A percentile compares a stretch with the other conserved stretches of the same genome.
Evolutionary conservation across 2,113 vertebrate genomes (phyloP).

Genomic region (Anguilla japonica): DNA sequence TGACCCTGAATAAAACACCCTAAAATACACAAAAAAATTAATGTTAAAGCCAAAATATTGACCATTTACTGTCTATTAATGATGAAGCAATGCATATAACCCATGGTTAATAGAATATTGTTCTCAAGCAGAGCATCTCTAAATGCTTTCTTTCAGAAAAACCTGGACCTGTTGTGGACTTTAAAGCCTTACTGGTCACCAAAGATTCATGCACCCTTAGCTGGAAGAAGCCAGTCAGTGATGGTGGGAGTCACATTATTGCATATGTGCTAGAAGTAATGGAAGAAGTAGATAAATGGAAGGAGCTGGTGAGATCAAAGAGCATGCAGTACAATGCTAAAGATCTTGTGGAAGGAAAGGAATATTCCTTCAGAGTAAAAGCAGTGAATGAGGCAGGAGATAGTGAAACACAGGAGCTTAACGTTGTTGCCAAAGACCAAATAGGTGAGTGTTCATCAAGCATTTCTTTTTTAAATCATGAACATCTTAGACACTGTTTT

Average conservation of each 20-base stretch:
- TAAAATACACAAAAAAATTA: too few relatives aligned
- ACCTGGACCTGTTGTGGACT: constrained; percentile 89
- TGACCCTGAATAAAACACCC: not conserved
- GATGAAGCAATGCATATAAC: too few relatives aligned
- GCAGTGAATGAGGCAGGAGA: constrained; percentile 91
- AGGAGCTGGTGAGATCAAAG: constrained; percentile 81
- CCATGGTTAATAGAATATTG: not conserved
- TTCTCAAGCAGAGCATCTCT: not conserved
- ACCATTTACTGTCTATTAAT: too few relatives aligned
- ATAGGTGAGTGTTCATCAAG: constrained; percentile 74
- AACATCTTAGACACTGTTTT: too few relatives aligned
- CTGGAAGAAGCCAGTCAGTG: constrained; percentile 92
- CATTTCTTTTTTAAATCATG: too few relatives aligned
- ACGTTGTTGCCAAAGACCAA: constrained; percentile 86
- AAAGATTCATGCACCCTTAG: constrained; percentile 84
- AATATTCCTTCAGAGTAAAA: constrained; percentile 88
- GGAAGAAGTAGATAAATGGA: constrained; percentile 85
- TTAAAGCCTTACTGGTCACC: constrained; percentile 79
- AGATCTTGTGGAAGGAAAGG: constrained; percentile 86
- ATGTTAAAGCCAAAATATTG: too few relatives aligned
- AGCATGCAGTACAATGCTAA: constrained; percentile 74
- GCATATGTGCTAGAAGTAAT: constrained; percentile 85
- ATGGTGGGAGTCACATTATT: constrained; percentile 88
- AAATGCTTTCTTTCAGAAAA: constrained; percentile 74
- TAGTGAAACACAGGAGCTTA: constrained; percentile 84